phyloP scores from a whole-genome alignment of 2,797 vertebrate species.

The Ispidina lecontei region DNA sequence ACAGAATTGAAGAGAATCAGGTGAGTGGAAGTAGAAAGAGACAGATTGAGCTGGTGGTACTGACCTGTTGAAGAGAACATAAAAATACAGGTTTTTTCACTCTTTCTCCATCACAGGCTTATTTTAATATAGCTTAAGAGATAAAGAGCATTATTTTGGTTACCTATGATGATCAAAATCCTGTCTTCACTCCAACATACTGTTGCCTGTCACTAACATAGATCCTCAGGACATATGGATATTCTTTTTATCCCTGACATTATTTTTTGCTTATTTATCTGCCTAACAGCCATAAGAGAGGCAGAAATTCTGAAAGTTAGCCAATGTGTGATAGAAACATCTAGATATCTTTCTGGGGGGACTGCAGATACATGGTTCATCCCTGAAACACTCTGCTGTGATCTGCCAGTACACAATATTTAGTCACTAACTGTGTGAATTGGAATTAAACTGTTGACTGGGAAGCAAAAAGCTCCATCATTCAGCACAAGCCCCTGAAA shows the following conservation, averaged over 20 bases:
- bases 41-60: neutral
- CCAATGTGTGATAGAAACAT: neutral
- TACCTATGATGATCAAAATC: neutral
- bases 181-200: neutral
- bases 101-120: neutral
- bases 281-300: neutral
- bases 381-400: neutral
- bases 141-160: neutral
- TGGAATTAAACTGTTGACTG: neutral
- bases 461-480: neutral
- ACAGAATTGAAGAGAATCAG: neutral
- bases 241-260: neutral
- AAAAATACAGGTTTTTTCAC: neutral
- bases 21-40: neutral
- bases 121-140: neutral
- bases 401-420: neutral
- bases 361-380: rapidly evolving
- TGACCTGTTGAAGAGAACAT: neutral
- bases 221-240: neutral
- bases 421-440: neutral
- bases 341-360: neutral
- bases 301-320: neutral
- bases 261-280: neutral
- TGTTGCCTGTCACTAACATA: neutral
- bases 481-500: neutral